Percentiles rank a stretch among this genome's conserved stretches.
These are phyloP conservation scores for Lepidocyrtoides sp. DNA, from an alignment of 2,888 invertebrate genomes.

Conservation along the genomic window DNA sequence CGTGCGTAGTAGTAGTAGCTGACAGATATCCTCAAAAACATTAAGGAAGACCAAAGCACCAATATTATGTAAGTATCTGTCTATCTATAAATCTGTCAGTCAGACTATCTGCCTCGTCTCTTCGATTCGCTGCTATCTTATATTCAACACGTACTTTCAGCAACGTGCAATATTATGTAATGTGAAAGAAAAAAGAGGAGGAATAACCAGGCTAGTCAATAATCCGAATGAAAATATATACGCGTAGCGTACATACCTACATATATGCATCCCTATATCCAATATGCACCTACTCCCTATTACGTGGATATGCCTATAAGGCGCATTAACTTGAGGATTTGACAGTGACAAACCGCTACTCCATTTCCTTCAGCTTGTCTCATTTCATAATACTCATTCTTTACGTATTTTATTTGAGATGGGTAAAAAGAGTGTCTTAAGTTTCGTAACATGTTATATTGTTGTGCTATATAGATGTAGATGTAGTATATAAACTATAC, in stretches of 20 bases:
- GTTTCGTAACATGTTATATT: no score
- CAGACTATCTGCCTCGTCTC: slow-evolving; percentile 44
- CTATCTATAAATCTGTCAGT: slow-evolving; percentile 72
- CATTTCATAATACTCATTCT: slow-evolving; percentile 79
- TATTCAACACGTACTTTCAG: neutral
- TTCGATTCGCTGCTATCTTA: neutral
- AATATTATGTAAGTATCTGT: slow-evolving; percentile 61
- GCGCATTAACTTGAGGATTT: slow-evolving; percentile 84
- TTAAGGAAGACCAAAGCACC: slow-evolving; percentile 62
- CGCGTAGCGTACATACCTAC: slow-evolving; percentile 19
- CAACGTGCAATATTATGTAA: no score
- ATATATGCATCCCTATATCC: slow-evolving; percentile 41
- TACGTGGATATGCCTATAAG: no score
- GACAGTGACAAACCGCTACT: slow-evolving; percentile 85
- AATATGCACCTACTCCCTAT: no score
- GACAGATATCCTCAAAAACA: slow-evolving; percentile 67
- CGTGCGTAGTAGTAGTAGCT: no score
- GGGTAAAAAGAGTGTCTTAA: slow-evolving; percentile 7
- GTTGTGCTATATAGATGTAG: no score
- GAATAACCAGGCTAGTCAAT: slow-evolving; percentile 59
- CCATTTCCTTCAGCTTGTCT: slow-evolving; percentile 84
- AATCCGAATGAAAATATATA: slow-evolving; percentile 6
- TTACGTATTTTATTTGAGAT: slow-evolving; percentile 50
- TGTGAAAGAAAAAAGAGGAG: neutral
- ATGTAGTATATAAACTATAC: no score